Base-by-base conservation (phyloP, 53 echinoderm and acorn worm species). In the Stichopus horrens region DNA sequence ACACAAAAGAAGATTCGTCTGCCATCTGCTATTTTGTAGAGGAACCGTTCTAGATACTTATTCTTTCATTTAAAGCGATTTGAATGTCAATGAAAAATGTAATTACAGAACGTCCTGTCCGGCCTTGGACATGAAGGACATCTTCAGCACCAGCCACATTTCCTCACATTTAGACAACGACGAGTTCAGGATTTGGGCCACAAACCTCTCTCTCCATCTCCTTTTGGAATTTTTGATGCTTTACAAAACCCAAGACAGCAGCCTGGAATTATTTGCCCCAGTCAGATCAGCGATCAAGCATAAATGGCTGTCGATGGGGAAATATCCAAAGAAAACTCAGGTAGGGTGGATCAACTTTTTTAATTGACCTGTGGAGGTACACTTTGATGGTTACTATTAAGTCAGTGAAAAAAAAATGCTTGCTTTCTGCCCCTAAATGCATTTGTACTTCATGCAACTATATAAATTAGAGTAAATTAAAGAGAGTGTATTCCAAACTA, bases 211-310 rank as follows among this genome's bases (percentile, higher is more conserved):
- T 6, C 89, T 92, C 4, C 86, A 93, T 54, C 92, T 99, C 7
- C 86, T 99, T 5, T 83, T 75, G 8, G 88, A 96, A 86, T 96
- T 93, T 89, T 87, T 92, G 6, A 68, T 73, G 22, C 86, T 99
- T 13, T 96, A 99, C 55, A 59, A 63, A 14, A 88, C 93, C 8
- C 86, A 96, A 22, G 54, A 89, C 54, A 96, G 99, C 58, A 88
- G 89, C 37, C 54, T 23, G 18, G 99, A 99, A 88, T 88, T 99
- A 20, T 99, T 99, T 77, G 76, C 60, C 4, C 92, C 96, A 2
- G 74, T 99, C 11, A 63, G 65, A 66, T 53, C 22, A 5, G 93
- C 88, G 10, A 11, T 94, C 11, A 68, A 89, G 56, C 54, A 88
- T 21, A 60, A 76, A 52, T 89, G 88, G 59, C 77, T 92, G 5